phyloP scores from a whole-genome alignment of 2,113 vertebrate genomes.

The Epinephelus cyanopodus region DNA sequence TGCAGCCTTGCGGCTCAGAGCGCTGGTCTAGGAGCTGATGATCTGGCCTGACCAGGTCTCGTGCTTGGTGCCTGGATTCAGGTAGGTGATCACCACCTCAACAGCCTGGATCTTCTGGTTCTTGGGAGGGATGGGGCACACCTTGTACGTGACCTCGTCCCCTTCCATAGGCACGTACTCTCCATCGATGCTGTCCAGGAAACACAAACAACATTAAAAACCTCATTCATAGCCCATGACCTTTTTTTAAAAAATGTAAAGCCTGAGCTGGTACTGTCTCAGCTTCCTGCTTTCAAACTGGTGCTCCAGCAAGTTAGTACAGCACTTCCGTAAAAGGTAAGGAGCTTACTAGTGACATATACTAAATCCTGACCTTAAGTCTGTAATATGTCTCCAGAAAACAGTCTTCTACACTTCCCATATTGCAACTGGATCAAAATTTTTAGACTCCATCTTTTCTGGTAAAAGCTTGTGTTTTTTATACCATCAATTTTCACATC shows the following conservation, averaged over 20 bases:
- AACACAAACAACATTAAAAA: not conserved
- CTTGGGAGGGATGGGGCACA: conserved; percentile 97
- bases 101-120: conserved; percentile 99
- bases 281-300: not conserved
- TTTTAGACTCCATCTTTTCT: not conserved
- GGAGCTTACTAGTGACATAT: not conserved
- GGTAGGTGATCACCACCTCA: conserved; percentile 96
- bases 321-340: too few species aligned
- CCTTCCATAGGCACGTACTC: conserved; percentile 98
- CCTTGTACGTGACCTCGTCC: conserved; percentile 97
- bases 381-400: not conserved
- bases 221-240: not conserved
- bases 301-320: not conserved
- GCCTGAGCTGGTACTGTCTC: not conserved
- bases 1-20: not conserved
- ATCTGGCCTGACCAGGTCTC: conserved; percentile 99
- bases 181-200: conserved; percentile 92
- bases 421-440: not conserved
- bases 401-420: not conserved
- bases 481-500: not conserved
- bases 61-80: conserved; percentile 94
- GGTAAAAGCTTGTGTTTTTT: not conserved
- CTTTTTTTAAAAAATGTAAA: not conserved
- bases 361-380: not conserved
- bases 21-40: conserved; percentile 89